A percentile compares a stretch with the other conserved stretches of the same genome.
phyloP scores from a whole-genome alignment of 1,140 invertebrate species.

The Lepidurus packardi region DNA sequence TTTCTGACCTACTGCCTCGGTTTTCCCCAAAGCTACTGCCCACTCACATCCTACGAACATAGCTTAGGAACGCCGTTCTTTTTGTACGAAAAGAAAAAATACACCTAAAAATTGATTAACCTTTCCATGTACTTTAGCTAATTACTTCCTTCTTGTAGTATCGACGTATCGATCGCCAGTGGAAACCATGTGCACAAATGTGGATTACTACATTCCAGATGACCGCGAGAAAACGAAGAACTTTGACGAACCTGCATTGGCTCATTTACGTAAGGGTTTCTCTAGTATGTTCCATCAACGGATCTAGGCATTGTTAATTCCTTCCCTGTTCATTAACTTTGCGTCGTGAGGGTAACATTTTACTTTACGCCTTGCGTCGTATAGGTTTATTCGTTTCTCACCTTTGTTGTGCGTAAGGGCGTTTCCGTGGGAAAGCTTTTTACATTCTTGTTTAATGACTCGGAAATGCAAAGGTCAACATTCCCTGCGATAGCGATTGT shows the following conservation, averaged over 20 bases:
- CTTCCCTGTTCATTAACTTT: no score
- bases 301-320: background rate
- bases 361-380: background rate
- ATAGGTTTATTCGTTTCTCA: background rate
- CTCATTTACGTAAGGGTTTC: slow-evolving; percentile 63
- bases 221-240: slow-evolving; percentile 59
- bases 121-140: no score
- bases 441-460: background rate
- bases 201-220: slow-evolving; percentile 80
- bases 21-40: background rate
- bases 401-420: background rate
- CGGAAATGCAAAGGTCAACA: background rate
- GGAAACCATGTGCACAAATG: slow-evolving; percentile 89
- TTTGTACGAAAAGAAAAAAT: background rate
- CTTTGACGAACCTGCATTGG: slow-evolving; percentile 75
- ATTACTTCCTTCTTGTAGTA: slow-evolving; percentile 27
- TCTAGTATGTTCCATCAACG: background rate
- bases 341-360: background rate
- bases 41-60: background rate
- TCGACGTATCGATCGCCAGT: slow-evolving; percentile 74
- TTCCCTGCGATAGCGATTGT: background rate
- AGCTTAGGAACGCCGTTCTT: background rate
- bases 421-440: slow-evolving; percentile 13
- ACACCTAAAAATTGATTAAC: no score
- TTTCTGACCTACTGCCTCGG: background rate